These are phyloP conservation scores for Colletes gigas DNA, from an alignment of 1,140 invertebrate genomes.

Conservation along the genomic window DNA sequence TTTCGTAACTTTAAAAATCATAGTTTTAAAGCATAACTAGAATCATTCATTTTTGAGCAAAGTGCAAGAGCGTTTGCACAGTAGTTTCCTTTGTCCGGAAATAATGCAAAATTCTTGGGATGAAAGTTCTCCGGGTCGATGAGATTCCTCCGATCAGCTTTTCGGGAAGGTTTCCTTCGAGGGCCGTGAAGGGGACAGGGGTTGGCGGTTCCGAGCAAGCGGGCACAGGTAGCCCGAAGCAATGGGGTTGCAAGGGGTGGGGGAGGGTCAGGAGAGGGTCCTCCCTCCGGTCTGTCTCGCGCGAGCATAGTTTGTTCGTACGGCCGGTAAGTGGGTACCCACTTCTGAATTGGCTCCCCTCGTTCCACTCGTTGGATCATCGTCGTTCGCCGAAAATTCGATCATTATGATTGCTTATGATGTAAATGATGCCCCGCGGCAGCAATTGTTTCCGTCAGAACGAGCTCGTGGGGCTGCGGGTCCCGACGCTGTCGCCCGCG, in stretches of 20 bases:
- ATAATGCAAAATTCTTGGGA: not conserved
- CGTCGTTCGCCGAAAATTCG: slow-evolving; percentile 80
- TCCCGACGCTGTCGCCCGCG: slow-evolving; percentile 44
- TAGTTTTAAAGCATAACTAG: too few species aligned
- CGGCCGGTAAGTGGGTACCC: slow-evolving; percentile 78
- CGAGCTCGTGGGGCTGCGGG: slow-evolving; percentile 70
- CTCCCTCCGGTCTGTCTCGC: slow-evolving; percentile 36
- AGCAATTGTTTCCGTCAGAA: slow-evolving; percentile 80
- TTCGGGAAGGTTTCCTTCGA: slow-evolving; percentile 47
- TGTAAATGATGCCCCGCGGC: slow-evolving; percentile 81
- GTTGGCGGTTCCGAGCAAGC: slow-evolving; percentile 64
- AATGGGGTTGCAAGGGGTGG: slow-evolving; percentile 63
- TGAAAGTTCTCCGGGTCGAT: slow-evolving; percentile 36
- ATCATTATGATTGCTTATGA: slow-evolving; percentile 82
- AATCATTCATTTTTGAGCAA: too few species aligned
- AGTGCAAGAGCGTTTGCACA: too few species aligned
- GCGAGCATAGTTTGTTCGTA: slow-evolving; percentile 52
- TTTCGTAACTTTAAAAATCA: too few species aligned
- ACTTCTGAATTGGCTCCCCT: slow-evolving; percentile 79
- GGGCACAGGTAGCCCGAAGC: slow-evolving; percentile 71
- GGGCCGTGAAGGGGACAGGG: slow-evolving; percentile 24
- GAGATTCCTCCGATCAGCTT: slow-evolving; percentile 53
- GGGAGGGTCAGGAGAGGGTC: slow-evolving; percentile 62
- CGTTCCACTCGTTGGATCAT: slow-evolving; percentile 78
- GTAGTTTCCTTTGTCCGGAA: not conserved